Evolutionary conservation across 2,888 invertebrate species (phyloP).

Genomic region (Pseudococcus viburni): DNA sequence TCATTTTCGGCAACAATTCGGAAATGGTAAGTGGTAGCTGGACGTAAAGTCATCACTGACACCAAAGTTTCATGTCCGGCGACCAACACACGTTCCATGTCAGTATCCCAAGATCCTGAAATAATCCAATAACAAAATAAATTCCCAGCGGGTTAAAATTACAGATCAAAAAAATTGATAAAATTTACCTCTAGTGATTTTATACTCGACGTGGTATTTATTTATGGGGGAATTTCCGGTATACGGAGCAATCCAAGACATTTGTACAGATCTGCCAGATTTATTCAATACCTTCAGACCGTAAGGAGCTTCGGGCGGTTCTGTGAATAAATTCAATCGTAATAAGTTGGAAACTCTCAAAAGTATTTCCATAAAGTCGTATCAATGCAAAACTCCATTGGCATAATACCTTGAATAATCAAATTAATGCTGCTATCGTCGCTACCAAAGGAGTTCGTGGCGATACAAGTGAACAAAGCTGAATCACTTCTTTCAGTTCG

Average conservation of each 20-base stretch:
- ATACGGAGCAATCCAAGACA: conserved; percentile 93
- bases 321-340: conserved; percentile 72
- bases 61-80: conserved; percentile 92
- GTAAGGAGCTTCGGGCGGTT: conserved; percentile 91
- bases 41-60: conserved; percentile 88
- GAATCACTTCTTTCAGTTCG: conserved; percentile 91
- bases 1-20: conserved; percentile 94
- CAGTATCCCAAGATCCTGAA: conserved; percentile 82
- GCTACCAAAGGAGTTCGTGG: conserved; percentile 93
- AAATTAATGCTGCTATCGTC: conserved; percentile 96
- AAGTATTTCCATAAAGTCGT: background rate
- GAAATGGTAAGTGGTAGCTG: conserved; percentile 93
- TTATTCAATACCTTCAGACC: conserved; percentile 90
- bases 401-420: conserved; percentile 85
- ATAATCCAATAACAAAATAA: background rate
- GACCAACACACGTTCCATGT: conserved; percentile 88
- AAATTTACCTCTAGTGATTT: conserved; percentile 75
- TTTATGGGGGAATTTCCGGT: conserved; percentile 92
- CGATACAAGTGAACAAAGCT: conserved; percentile 91
- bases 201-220: conserved; percentile 91
- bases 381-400: background rate
- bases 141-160: background rate
- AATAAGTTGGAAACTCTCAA: background rate
- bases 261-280: conserved; percentile 89
- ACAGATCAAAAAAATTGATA: background rate